These are phyloP conservation scores for Anolis apletophallus DNA, from an alignment of 2,797 vertebrate genomes.

Conservation along the genomic window DNA sequence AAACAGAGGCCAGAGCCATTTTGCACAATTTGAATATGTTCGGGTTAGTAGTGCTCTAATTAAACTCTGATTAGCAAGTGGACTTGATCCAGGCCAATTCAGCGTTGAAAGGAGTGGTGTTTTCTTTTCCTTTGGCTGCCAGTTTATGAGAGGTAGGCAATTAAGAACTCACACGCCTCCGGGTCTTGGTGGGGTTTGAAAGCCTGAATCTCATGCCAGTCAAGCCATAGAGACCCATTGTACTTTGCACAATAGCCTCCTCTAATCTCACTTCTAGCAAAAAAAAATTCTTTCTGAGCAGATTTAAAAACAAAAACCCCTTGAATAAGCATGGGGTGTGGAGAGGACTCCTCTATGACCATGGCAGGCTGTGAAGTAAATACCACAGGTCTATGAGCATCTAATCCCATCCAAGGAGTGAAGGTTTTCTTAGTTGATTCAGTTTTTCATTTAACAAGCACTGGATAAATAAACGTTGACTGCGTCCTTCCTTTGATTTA, in stretches of 20 bases:
- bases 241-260: conserved; percentile 82
- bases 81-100: conserved; percentile 80
- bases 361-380: conserved; percentile 30
- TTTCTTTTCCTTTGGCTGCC: conserved; percentile 62
- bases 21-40: conserved; percentile 72
- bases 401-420: conserved; percentile 81
- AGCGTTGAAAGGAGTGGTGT: conserved; percentile 72
- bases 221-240: conserved; percentile 81
- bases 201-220: conserved; percentile 78
- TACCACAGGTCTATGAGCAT: conserved; percentile 75
- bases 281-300: conserved; percentile 83
- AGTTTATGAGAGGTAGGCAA: conserved; percentile 84
- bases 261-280: conserved; percentile 87
- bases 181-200: conserved; percentile 78
- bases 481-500: conserved; percentile 79
- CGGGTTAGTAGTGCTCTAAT: conserved; percentile 78
- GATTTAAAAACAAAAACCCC: conserved; percentile 83
- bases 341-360: conserved; percentile 73
- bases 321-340: conserved; percentile 73
- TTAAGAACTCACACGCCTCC: conserved; percentile 85
- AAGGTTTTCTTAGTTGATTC: conserved; percentile 81
- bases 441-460: conserved; percentile 79
- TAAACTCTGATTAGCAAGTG: conserved; percentile 85
- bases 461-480: conserved; percentile 82
- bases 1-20: conserved; percentile 70